Evolutionary conservation across 2,888 invertebrate species (phyloP).

Genomic region (Drepanosiphum platanoidis): DNA sequence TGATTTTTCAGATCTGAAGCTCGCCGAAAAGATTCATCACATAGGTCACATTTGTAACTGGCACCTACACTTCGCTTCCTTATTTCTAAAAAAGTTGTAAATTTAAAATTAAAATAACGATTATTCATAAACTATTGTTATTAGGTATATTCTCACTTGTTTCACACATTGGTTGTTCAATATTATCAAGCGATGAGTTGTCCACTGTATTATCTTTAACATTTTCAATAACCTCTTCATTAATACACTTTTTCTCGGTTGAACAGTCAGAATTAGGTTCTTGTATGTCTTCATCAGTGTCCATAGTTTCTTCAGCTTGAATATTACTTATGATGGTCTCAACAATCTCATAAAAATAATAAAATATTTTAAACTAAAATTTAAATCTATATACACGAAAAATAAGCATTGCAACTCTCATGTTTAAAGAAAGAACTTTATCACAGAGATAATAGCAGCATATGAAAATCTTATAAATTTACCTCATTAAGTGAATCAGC

Average conservation of each 20-base stretch:
- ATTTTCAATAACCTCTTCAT: background rate
- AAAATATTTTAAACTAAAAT: background rate
- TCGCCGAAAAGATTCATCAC: constrained; percentile 33
- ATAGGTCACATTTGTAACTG: constrained; percentile 40
- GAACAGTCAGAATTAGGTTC: background rate
- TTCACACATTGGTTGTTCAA: constrained; percentile 17
- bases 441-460: too few relatives aligned
- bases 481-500: constrained; percentile 36
- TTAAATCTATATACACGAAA: background rate
- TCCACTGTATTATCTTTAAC: background rate
- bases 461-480: constrained; percentile 1
- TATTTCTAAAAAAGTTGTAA: constrained; percentile 14
- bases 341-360: constrained; percentile 42
- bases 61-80: constrained; percentile 12
- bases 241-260: background rate
- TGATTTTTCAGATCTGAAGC: constrained; percentile 52
- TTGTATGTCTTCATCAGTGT: background rate
- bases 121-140: background rate
- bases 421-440: background rate
- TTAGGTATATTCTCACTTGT: constrained; percentile 31
- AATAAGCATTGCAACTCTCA: background rate
- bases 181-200: background rate
- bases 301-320: constrained; percentile 52
- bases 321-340: constrained; percentile 41
- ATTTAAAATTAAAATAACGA: background rate